These are phyloP conservation scores for Morone chrysops DNA, from an alignment of 2,113 vertebrate genomes.

Conservation along the genomic window DNA sequence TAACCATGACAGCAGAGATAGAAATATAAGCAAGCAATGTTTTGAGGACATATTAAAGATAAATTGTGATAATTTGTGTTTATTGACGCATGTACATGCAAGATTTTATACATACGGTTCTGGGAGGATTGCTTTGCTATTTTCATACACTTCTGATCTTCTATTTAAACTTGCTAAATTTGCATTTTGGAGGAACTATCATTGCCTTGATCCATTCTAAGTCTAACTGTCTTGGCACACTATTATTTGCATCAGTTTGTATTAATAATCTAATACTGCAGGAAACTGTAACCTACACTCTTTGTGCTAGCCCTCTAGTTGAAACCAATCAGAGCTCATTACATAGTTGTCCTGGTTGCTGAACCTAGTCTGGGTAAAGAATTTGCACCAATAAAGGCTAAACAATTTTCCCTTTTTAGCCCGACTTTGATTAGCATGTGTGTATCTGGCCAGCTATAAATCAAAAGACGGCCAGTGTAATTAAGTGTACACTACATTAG, in stretches of 20 bases:
- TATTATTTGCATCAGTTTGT: not conserved
- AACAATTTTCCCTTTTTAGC: conserved; percentile 67
- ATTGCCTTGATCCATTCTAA: not conserved
- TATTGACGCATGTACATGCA: not conserved
- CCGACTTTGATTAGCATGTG: conserved; percentile 74
- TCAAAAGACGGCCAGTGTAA: conserved; percentile 85
- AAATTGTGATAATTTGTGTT: not conserved
- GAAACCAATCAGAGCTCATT: conserved; percentile 44
- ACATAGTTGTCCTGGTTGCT: conserved; percentile 51
- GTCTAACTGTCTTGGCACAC: not conserved
- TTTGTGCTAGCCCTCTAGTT: not conserved
- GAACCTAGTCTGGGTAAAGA: conserved; percentile 67
- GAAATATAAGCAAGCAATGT: not conserved
- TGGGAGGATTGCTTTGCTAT: not conserved
- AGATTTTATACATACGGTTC: not conserved
- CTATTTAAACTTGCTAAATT: not conserved
- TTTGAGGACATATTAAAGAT: not conserved
- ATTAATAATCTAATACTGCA: not conserved
- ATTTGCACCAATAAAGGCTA: conserved; percentile 70
- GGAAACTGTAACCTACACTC: not conserved
- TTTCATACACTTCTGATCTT: not conserved
- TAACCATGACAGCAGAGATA: conserved; percentile 23
- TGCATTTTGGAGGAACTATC: not conserved
- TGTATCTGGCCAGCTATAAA: conserved; percentile 83
- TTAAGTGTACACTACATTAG: conserved; percentile 90